Conservation (phyloP, 2,797 vertebrate genomes). For the Chaunax sp. region DNA sequence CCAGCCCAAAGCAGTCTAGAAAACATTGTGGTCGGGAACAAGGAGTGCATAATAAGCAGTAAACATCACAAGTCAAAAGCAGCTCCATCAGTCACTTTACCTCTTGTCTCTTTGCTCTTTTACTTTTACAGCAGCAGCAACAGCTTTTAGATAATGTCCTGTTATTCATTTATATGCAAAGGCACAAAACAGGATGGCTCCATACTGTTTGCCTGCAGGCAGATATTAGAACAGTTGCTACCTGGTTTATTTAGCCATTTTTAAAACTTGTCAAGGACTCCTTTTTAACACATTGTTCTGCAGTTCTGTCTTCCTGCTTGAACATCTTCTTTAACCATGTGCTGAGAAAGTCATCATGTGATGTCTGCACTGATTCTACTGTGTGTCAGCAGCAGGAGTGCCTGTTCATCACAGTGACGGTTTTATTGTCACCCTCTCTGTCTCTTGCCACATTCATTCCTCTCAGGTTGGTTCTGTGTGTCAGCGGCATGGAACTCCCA, state of each 20-base stretch:
- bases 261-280: not conserved
- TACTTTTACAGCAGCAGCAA: constrained; percentile 20
- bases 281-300: constrained; percentile 13
- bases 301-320: constrained; percentile 6
- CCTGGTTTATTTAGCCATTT: constrained; percentile 11
- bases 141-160: constrained; percentile 36
- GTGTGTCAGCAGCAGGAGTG: constrained; percentile 12
- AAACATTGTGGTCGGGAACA: constrained; percentile 16
- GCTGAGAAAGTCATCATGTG: constrained; percentile 20
- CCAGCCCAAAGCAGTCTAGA: constrained; percentile 23
- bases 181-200: constrained; percentile 8
- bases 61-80: constrained; percentile 22
- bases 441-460: constrained; percentile 7
- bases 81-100: constrained; percentile 19
- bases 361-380: constrained; percentile 3
- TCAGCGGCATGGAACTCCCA: constrained; percentile 92
- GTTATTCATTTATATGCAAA: constrained; percentile 34
- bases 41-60: constrained; percentile 38
- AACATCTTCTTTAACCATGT: constrained; percentile 2
- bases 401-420: constrained; percentile 10
- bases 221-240: constrained; percentile 5
- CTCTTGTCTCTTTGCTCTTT: not conserved
- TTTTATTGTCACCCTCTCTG: constrained; percentile 4
- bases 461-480: constrained; percentile 94
- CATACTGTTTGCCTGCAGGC: not conserved